These are phyloP conservation scores for Polietes domitor DNA, from an alignment of 2,888 invertebrate species.

Conservation along the genomic window DNA sequence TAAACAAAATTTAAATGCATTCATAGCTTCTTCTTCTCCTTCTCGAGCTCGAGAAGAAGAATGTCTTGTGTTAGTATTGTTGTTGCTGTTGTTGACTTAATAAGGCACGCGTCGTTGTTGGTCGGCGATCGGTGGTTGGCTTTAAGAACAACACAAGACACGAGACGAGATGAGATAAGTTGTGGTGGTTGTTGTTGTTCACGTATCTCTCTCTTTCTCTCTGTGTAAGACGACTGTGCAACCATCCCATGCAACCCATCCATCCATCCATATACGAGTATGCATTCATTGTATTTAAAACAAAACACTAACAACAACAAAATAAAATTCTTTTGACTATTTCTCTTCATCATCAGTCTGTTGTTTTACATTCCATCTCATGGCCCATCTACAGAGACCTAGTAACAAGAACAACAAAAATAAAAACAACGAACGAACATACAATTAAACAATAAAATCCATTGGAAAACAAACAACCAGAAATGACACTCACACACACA, in stretches of 20 bases:
- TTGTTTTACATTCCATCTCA: background rate
- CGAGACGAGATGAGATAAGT: constrained; percentile 20
- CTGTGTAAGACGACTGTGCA: background rate
- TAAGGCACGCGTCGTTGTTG: constrained; percentile 35
- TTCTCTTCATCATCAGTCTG: background rate
- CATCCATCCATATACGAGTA: background rate
- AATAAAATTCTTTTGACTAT: constrained; percentile 21
- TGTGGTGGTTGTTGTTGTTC: constrained; percentile 14
- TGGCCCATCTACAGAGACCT: constrained; percentile 13
- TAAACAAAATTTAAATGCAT: background rate
- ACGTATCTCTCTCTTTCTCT: background rate
- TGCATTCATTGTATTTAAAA: constrained; percentile 11
- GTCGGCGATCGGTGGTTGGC: background rate
- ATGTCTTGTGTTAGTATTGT: background rate
- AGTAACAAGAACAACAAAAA: background rate
- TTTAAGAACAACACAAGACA: constrained; percentile 27
- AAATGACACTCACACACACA: background rate
- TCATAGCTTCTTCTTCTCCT: background rate
- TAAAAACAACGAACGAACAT: background rate
- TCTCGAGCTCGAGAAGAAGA: background rate
- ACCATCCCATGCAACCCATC: background rate
- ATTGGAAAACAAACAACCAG: constrained; percentile 17
- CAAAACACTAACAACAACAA: no score
- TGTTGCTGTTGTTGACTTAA: constrained; percentile 30
- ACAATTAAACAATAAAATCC: constrained; percentile 15